A percentile compares a stretch with the other conserved stretches of the same genome.
Conservation (phyloP, 2,797 vertebrate species). For the Girardinus metallicus region DNA sequence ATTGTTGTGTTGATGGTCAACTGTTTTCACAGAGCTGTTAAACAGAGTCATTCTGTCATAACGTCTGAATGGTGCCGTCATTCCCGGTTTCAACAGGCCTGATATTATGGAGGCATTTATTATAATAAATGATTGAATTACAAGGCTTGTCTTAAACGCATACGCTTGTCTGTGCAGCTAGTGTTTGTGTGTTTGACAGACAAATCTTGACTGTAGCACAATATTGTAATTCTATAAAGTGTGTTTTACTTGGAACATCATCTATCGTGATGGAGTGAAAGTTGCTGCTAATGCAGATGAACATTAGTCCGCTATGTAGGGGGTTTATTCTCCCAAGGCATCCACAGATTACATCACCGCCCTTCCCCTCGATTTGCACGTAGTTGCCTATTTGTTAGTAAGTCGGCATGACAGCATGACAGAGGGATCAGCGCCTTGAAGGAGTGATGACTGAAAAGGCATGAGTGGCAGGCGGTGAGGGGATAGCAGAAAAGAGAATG, state of each 20-base stretch:
- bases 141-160: slow-evolving; percentile 11
- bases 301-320: slow-evolving; percentile 37
- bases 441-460: slow-evolving; percentile 50
- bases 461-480: slow-evolving; percentile 39
- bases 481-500: slow-evolving; percentile 18
- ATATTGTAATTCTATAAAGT: slow-evolving; percentile 21
- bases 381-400: slow-evolving; percentile 46
- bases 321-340: slow-evolving; percentile 34
- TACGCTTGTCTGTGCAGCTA: not conserved
- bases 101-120: slow-evolving; percentile 10
- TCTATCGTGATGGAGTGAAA: slow-evolving; percentile 33
- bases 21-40: slow-evolving; percentile 40
- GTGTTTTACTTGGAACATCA: slow-evolving; percentile 38
- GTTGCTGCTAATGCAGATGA: slow-evolving; percentile 50
- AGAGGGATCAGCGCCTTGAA: slow-evolving; percentile 48
- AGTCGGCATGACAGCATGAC: slow-evolving; percentile 49
- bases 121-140: slow-evolving; percentile 18
- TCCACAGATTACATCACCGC: slow-evolving; percentile 56
- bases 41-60: slow-evolving; percentile 54
- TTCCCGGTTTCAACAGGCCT: slow-evolving; percentile 28
- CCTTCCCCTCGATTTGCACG: slow-evolving; percentile 38
- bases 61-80: slow-evolving; percentile 50
- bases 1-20: slow-evolving; percentile 40
- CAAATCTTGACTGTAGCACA: not conserved
- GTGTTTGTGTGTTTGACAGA: not conserved